Percentiles rank a stretch among this genome's conserved stretches.
phyloP scores from a whole-genome alignment of 2,888 invertebrate species.

The Lepidonotus clava region DNA sequence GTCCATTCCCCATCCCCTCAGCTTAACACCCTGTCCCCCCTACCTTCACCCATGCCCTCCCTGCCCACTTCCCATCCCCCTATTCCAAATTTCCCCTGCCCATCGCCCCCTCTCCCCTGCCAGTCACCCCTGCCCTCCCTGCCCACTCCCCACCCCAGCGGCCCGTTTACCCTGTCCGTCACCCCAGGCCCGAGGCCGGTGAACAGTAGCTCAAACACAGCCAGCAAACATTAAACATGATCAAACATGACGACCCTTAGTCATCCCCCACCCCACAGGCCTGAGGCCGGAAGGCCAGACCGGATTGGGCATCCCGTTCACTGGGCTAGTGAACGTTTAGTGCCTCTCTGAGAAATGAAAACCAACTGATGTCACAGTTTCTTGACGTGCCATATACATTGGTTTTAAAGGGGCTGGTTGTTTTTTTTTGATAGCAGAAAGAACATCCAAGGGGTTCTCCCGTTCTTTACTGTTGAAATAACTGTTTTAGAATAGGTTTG shows the following conservation, averaged over 20 bases:
- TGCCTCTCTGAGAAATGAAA: too few relatives aligned
- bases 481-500: too few relatives aligned
- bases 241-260: conserved; percentile 51
- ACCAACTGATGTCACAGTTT: too few relatives aligned
- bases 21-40: neutral
- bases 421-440: too few relatives aligned
- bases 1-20: neutral
- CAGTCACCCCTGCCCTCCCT: neutral
- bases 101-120: neutral
- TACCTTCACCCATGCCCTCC: neutral
- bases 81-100: neutral
- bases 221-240: conserved; percentile 48
- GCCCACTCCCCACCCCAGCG: neutral
- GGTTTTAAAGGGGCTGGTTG: too few relatives aligned
- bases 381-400: too few relatives aligned
- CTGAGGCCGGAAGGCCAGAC: neutral
- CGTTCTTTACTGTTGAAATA: too few relatives aligned
- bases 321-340: too few relatives aligned
- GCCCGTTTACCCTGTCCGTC: neutral
- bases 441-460: too few relatives aligned
- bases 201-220: conserved; percentile 49
- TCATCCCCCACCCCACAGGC: neutral
- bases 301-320: neutral
- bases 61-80: neutral
- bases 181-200: neutral